Percentiles rank a stretch among this genome's conserved stretches.
Evolutionary conservation across 2,113 vertebrate genomes (phyloP).

Genomic region (Leiothrix lutea): DNA sequence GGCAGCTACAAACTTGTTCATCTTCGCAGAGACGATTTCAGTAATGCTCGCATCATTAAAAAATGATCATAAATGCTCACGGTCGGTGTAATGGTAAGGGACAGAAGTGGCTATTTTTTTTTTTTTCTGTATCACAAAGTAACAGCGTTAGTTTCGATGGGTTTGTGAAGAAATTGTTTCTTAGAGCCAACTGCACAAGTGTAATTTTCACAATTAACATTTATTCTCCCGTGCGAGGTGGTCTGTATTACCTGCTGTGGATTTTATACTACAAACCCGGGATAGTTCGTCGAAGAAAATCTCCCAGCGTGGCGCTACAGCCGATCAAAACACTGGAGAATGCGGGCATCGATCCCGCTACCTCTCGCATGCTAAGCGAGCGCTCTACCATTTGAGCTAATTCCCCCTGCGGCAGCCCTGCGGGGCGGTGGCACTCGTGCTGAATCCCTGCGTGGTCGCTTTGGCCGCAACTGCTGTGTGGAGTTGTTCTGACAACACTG

Average conservation of each 20-base stretch:
- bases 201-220: accelerated
- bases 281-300: not conserved
- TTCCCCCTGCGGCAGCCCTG: constrained; percentile 7
- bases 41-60: not conserved
- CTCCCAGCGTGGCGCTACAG: accelerated
- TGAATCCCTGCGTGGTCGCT: accelerated
- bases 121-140: too few relatives aligned
- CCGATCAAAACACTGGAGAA: constrained; percentile 58
- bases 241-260: accelerated
- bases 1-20: accelerated
- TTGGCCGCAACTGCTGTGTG: accelerated
- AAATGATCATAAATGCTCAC: not conserved
- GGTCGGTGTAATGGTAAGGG: accelerated
- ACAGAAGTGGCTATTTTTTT: accelerated
- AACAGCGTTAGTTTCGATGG: accelerated
- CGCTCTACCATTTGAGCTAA: constrained; percentile 81
- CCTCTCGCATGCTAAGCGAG: constrained; percentile 76
- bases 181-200: accelerated
- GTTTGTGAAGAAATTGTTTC: not conserved
- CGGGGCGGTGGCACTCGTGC: accelerated
- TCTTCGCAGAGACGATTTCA: not conserved
- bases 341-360: constrained; percentile 77
- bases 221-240: accelerated
- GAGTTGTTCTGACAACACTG: accelerated
- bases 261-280: not conserved